Percentiles rank a stretch among this genome's conserved stretches.
These are phyloP conservation scores for Tragopan temminckii DNA, from an alignment of 2,797 vertebrate genomes.

Conservation along the genomic window DNA sequence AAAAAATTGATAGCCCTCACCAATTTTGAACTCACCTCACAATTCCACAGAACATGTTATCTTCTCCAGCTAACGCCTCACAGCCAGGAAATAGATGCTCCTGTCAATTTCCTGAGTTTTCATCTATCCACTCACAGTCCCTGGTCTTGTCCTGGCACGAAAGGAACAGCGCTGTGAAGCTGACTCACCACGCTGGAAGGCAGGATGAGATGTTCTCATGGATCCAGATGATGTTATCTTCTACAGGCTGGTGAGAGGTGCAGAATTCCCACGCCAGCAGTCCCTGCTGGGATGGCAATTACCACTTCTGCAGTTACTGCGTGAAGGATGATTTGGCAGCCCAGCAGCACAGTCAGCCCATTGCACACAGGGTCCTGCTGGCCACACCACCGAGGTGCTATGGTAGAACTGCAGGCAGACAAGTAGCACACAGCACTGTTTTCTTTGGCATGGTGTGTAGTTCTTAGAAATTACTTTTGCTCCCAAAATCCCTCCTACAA, in stretches of 20 bases:
- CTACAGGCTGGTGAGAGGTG: neutral
- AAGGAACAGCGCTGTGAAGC: neutral
- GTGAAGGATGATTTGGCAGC: neutral
- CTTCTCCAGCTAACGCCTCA: neutral
- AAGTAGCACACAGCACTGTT: neutral
- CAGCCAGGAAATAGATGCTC: neutral
- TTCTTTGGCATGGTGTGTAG: rapidly evolving
- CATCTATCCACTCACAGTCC: neutral
- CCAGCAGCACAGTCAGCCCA: neutral
- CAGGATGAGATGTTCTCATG: rapidly evolving
- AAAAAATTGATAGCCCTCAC: neutral
- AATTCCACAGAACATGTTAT: neutral
- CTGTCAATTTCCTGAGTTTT: neutral
- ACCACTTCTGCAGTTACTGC: neutral
- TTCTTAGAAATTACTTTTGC: neutral
- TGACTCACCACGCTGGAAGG: neutral
- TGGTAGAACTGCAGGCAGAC: neutral
- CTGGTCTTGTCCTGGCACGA: neutral
- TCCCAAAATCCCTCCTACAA: neutral
- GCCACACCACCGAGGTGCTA: rapidly evolving
- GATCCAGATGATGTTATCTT: neutral
- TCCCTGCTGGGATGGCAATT: rapidly evolving
- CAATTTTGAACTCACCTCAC: neutral
- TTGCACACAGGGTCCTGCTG: neutral
- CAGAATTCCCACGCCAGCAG: rapidly evolving